Conservation (phyloP, 2,797 vertebrate species). For the Melanotaenia parkinsoni region DNA sequence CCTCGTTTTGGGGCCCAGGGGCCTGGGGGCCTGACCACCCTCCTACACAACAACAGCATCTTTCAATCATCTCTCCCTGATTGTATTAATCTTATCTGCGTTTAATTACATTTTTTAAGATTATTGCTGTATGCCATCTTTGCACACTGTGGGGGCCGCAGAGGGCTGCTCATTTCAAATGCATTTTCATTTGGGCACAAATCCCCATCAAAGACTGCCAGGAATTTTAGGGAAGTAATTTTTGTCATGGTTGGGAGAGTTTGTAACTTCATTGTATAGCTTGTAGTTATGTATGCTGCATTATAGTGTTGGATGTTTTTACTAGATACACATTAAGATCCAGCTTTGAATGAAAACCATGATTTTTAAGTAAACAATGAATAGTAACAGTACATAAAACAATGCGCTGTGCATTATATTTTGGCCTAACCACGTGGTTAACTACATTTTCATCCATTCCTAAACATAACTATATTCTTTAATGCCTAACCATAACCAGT, state of each 20-base stretch:
- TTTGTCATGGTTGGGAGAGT: slow-evolving; percentile 65
- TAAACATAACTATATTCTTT: neutral
- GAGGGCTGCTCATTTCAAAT: slow-evolving; percentile 83
- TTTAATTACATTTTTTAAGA: slow-evolving; percentile 90
- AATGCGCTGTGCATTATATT: neutral
- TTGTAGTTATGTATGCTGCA: slow-evolving; percentile 45
- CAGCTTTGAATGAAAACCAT: neutral
- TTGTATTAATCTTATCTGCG: slow-evolving; percentile 87
- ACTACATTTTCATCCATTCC: neutral
- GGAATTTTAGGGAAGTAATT: slow-evolving; percentile 69
- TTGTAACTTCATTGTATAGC: slow-evolving; percentile 67
- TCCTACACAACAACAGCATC: slow-evolving; percentile 83
- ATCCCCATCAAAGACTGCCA: slow-evolving; percentile 79
- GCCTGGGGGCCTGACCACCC: slow-evolving; percentile 78
- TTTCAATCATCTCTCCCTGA: slow-evolving; percentile 86
- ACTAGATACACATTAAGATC: neutral
- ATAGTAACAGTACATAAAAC: neutral
- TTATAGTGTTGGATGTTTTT: slow-evolving; percentile 9
- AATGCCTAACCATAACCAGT: neutral
- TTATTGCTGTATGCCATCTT: slow-evolving; percentile 86
- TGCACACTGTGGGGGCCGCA: slow-evolving; percentile 83
- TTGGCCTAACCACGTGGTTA: neutral
- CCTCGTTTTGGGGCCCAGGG: slow-evolving; percentile 74
- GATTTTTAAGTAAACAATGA: neutral
- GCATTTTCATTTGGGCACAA: slow-evolving; percentile 83